Evolutionary conservation across 2,113 vertebrate genomes (phyloP).

Genomic region (Epinephelus cyanopodus): DNA sequence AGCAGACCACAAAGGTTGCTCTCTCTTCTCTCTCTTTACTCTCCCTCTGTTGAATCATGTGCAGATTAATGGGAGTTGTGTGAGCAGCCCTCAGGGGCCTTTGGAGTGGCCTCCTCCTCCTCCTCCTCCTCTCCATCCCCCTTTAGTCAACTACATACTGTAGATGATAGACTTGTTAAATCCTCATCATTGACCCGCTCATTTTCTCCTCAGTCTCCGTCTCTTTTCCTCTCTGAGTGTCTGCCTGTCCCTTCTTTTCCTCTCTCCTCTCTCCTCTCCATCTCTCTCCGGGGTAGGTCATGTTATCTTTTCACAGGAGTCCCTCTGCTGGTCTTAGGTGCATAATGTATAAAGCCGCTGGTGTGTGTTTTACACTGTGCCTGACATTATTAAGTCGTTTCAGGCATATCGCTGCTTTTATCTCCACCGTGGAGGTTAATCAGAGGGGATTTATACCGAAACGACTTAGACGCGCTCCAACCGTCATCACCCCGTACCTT

Average conservation of each 20-base stretch:
- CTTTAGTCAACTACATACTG: conserved; percentile 54
- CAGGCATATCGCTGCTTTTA: conserved; percentile 80
- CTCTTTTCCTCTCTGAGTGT: conserved; percentile 35
- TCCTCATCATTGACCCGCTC: conserved; percentile 72
- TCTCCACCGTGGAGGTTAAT: conserved; percentile 79
- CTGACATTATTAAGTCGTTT: conserved; percentile 81
- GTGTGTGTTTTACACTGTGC: conserved; percentile 83
- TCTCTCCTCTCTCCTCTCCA: conserved; percentile 4
- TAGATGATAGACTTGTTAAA: conserved; percentile 78
- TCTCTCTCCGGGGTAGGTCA: conserved; percentile 70
- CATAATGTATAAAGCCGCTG: conserved; percentile 83
- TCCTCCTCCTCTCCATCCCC: conserved; percentile 44
- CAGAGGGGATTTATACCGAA: conserved; percentile 76
- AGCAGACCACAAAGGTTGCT: conserved; percentile 1
- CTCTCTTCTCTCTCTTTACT: conserved; percentile 10
- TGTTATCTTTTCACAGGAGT: conserved; percentile 82
- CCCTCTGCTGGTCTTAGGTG: conserved; percentile 79
- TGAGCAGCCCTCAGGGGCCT: conserved; percentile 69
- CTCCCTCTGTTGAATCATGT: conserved; percentile 66
- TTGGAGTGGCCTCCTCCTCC: conserved; percentile 53
- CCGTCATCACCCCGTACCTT: conserved; percentile 28
- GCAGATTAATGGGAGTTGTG: conserved; percentile 77
- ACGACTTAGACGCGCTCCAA: conserved; percentile 55
- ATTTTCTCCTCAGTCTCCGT: conserved; percentile 59
- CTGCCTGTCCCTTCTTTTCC: neutral